A percentile compares a stretch with the other conserved stretches of the same genome.
Evolutionary conservation across 23 tunicate genomes (phyloP).

Genomic region (Phallusia fumigata): DNA sequence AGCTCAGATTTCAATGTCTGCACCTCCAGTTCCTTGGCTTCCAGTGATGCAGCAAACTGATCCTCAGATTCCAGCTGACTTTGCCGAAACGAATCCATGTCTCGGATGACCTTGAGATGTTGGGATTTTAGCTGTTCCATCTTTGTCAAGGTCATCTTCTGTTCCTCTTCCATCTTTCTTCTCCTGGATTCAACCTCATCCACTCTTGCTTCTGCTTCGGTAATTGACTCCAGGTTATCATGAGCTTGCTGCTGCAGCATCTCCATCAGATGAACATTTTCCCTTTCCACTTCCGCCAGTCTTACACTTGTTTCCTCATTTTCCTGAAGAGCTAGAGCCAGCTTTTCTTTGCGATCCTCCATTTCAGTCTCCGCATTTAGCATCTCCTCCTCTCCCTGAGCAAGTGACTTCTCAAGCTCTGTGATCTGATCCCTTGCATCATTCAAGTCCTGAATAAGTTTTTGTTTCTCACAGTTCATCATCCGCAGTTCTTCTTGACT

Average conservation of each 20-base stretch:
- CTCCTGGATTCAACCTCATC: conserved; percentile 28
- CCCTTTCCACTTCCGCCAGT: conserved; percentile 11
- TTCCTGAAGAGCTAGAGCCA: background rate
- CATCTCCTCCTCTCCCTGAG: background rate
- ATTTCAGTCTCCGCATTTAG: conserved; percentile 5
- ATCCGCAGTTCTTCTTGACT: background rate
- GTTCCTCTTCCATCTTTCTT: conserved; percentile 46
- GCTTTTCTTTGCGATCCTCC: background rate
- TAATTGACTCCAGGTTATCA: background rate
- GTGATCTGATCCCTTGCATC: background rate
- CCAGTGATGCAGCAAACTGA: background rate
- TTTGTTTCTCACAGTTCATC: background rate
- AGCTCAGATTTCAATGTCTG: background rate
- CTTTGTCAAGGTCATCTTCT: conserved; percentile 22
- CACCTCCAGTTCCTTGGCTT: conserved; percentile 16
- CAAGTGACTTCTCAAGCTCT: background rate
- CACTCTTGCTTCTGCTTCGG: conserved; percentile 5
- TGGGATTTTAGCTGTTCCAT: conserved; percentile 20
- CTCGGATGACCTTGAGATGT: conserved; percentile 6
- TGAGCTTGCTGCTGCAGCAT: conserved; percentile 20
- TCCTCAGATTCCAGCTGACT: conserved; percentile 10
- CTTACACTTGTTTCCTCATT: background rate
- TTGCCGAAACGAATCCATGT: conserved; percentile 24
- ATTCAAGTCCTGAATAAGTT: background rate
- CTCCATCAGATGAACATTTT: conserved; percentile 16